Evolutionary conservation across 2,113 vertebrate genomes (phyloP).

Genomic region (Mungos mungo): DNA sequence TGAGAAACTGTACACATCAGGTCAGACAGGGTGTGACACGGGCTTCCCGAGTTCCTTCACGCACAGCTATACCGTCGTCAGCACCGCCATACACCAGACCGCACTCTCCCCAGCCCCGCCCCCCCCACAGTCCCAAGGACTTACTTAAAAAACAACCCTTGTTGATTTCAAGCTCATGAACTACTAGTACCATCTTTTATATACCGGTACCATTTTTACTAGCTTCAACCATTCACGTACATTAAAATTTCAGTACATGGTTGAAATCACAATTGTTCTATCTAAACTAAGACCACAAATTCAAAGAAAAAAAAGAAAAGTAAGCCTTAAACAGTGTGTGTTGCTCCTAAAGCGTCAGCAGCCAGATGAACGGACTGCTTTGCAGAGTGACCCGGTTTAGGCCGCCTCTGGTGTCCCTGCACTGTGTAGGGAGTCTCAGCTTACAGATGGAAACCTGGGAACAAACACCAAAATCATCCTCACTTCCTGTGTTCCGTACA

Average conservation of each 20-base stretch:
- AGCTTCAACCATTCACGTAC: constrained; percentile 11
- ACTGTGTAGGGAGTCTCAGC: background rate
- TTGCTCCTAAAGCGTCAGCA: constrained; percentile 9
- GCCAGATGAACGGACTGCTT: background rate
- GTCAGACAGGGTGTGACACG: background rate
- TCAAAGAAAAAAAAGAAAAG: constrained; percentile 38
- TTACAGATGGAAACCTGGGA: background rate
- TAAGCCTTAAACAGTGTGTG: background rate
- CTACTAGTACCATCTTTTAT: background rate
- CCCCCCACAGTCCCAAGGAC: background rate
- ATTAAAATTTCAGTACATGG: background rate
- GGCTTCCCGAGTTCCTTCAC: background rate
- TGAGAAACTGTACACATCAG: background rate
- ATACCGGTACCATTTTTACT: background rate
- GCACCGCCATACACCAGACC: background rate
- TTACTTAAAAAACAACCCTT: constrained; percentile 29
- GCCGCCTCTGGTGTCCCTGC: constrained; percentile 28
- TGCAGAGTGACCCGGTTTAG: constrained; percentile 29
- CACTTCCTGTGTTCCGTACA: constrained; percentile 44
- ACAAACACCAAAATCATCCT: constrained; percentile 36
- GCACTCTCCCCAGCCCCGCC: background rate
- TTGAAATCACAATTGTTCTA: constrained; percentile 27
- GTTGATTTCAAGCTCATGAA: background rate
- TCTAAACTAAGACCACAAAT: background rate
- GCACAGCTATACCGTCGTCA: background rate